A percentile compares a stretch with the other conserved stretches of the same genome.
phyloP scores from a whole-genome alignment of 2,888 invertebrate genomes.

The Plagodis pulveraria region DNA sequence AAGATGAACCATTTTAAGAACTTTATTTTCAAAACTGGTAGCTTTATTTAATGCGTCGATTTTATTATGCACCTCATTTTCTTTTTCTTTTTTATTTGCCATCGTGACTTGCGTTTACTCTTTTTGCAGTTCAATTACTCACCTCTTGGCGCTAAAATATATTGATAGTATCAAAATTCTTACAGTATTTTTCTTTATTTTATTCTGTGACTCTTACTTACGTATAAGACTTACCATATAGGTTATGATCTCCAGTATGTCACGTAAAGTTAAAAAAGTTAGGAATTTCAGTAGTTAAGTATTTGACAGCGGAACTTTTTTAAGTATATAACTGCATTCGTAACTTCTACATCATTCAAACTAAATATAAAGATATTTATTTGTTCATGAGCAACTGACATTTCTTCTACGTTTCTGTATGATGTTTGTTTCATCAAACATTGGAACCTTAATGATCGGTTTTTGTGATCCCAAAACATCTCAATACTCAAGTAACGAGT shows the following conservation, averaged over 20 bases:
- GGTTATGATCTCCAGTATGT: too few species aligned
- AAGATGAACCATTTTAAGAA: slow-evolving; percentile 26
- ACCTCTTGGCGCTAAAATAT: slow-evolving; percentile 22
- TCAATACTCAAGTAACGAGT: slow-evolving; percentile 84
- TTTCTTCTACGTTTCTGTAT: background rate
- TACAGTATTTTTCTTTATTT: background rate
- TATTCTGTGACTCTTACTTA: too few species aligned
- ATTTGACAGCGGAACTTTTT: background rate
- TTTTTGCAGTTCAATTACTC: slow-evolving; percentile 22
- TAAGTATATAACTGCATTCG: too few species aligned
- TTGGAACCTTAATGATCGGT: slow-evolving; percentile 68
- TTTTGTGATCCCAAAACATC: slow-evolving; percentile 72
- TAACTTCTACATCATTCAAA: too few species aligned
- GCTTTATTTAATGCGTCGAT: slow-evolving; percentile 35
- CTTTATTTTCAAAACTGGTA: slow-evolving; percentile 35
- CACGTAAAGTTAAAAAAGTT: too few species aligned
- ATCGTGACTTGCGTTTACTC: slow-evolving; percentile 22
- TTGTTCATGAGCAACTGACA: background rate
- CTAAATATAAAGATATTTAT: background rate
- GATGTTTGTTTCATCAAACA: slow-evolving; percentile 47
- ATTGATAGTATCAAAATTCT: slow-evolving; percentile 13
- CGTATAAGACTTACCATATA: too few species aligned
- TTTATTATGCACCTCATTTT: slow-evolving; percentile 33
- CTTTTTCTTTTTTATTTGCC: slow-evolving; percentile 8
- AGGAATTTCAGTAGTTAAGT: too few species aligned